Evolutionary conservation across 2,113 vertebrate species (phyloP), one percentile per base, ranked within the genome.

Genomic region (Aleadryas rufinucha): DNA sequence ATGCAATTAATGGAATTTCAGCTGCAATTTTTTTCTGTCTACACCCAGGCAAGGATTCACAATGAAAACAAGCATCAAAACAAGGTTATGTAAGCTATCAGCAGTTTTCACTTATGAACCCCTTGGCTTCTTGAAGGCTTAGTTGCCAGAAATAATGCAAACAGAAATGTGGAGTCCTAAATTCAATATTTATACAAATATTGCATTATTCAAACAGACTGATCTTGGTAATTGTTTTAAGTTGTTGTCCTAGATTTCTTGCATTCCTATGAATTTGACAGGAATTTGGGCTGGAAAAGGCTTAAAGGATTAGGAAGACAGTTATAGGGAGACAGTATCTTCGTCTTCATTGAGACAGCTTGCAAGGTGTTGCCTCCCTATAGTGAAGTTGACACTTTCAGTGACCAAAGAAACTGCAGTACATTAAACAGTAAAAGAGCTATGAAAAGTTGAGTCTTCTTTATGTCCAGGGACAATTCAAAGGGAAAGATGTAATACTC

Each of bases 31-130:
- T 71, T 79, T 72, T 84, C 59, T 64, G 14, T 47, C 19, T 35
- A 22, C 19, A 42, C 27, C 39, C 33, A 81, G 33, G 54, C 23
- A 54, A 56, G 15, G 30, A 81, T 65, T 75, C 72, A 33, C 42
- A 76, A 87, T 52, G 50, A 85, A 94, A 93, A 84, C 21, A 89
- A 95, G n/a, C 26, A 89, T 68, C 70, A 80, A 56, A 87, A 80
- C 30, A 81, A 85, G 16, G 47, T 89, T 81, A 84, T 7, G 1
- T 41, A 89, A 87, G 53, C 35, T 33, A 69, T 50, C 39, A 92
- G 50, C 41, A 91, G 13, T 85, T 89, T 53, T 91, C n/a, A 82
- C n/a, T 59, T 60, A 71, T 24, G 16, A 90, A 60, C n/a, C 20
- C 37, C 31, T 52, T 69, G 35, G 49, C 45, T 87, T 89, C 78